Evolutionary conservation across 2,797 vertebrate species (phyloP), one percentile per base, ranked within the genome.

Genomic region (Pteronotus mesoamericanus): DNA sequence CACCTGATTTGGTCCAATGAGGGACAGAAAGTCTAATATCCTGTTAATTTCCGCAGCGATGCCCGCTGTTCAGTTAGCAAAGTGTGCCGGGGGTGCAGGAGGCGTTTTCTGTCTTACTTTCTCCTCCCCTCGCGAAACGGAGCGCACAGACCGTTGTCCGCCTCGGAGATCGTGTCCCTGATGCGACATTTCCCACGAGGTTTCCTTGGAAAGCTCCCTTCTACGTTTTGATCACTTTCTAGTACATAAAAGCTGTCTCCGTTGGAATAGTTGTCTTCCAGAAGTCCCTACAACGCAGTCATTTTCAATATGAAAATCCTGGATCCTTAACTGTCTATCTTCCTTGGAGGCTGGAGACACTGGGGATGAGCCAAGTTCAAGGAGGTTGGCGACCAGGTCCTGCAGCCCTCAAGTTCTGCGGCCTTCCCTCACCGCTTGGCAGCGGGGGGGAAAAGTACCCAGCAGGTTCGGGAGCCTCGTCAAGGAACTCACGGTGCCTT

Each of bases 301-400:
- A 32, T 79, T 88, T 93, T 78, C 53, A 55, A 14, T 53, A 6
- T 55, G 26, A 32, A 24, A 42, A 48, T 59, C 37, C 29, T 32
- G 34, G 12, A 0, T 86, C 8, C 3, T 16, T 57, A 0, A 3
- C 21, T 3, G 9, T 10, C 14, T 39, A 19, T 12, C 19, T 55
- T 61, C 46, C 14, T 22, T 39, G 26, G 5, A 46, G 26, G 18
- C 37, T 9, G 15, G 34, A 22, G 42, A 48, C 5, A 42, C n/a
- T 26, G 12, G 32, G 6, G n/a, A 37, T 2, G 37, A 32, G 1
- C 14, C 37, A 57, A 15, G 10, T 4, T 26, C 1, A 9, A 0
- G 15, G 37, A 51, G 21, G 6, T 72, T 34, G 2, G 26, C 0
- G 32, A 6, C 1, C 72, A 53, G 48, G 1, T 7, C 1, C 3